These are phyloP conservation scores for Drosophila funebris DNA, from an alignment of 1,140 invertebrate species.

Conservation along the genomic window DNA sequence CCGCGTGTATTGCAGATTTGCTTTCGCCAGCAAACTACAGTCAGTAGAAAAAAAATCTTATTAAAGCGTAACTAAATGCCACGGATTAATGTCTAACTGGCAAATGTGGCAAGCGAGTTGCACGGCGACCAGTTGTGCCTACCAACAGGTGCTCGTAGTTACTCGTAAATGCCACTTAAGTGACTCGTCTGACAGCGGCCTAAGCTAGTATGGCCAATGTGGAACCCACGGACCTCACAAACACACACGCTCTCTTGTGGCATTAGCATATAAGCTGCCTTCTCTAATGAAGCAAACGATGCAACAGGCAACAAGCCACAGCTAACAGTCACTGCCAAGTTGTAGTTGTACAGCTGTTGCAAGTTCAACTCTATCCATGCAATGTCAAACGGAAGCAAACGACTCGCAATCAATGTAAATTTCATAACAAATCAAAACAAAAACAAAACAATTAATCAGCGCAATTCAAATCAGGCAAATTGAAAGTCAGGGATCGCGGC, in stretches of 20 bases:
- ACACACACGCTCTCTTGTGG: constrained; percentile 20
- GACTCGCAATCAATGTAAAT: constrained; percentile 49
- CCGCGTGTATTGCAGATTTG: constrained; percentile 13
- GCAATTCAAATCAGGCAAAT: constrained; percentile 38
- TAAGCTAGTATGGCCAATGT: constrained; percentile 7
- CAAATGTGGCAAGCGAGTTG: constrained; percentile 12
- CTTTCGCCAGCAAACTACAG: constrained; percentile 28
- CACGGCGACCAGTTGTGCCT: constrained; percentile 18
- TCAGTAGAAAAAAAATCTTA: constrained; percentile 62
- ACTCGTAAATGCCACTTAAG: constrained; percentile 71
- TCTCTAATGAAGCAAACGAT: constrained; percentile 57
- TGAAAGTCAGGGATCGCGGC: constrained; percentile 6
- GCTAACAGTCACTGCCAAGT: background rate
- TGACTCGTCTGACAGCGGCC: constrained; percentile 57
- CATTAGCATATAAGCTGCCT: constrained; percentile 73
- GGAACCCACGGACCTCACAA: constrained; percentile 56
- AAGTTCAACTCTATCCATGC: constrained; percentile 49
- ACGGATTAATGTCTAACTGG: constrained; percentile 78
- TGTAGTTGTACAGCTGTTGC: constrained; percentile 14
- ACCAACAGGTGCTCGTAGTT: constrained; percentile 65
- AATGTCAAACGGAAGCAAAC: constrained; percentile 29
- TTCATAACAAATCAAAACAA: constrained; percentile 48
- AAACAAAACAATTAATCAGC: constrained; percentile 78
- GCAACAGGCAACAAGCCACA: background rate
- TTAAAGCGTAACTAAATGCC: constrained; percentile 83